Evolutionary conservation across 1,140 invertebrate species (phyloP), one percentile per base, ranked within the genome.

Genomic region (Trichoplusia ni): DNA sequence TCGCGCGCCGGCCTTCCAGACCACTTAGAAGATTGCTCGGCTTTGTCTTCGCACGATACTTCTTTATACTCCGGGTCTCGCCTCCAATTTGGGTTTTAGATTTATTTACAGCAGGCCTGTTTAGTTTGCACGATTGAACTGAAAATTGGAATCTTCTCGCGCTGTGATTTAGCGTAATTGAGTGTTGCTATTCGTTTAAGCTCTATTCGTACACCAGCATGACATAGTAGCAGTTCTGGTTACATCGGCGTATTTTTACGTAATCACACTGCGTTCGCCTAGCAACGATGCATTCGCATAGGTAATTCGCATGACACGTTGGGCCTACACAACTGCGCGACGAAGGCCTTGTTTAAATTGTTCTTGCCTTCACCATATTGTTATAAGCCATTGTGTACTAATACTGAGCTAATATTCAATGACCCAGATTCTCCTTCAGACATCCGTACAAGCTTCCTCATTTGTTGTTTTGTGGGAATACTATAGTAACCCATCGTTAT

Each of bases 11-110:
- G 68, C 76, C 77, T 81, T 73, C 77, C 73, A 75, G 63, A 81
- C 84, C 83, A 86, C 83, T 88, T 88, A 86, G 79, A 82, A 82
- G 77, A 86, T 88, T 88, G 82, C 76, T 71, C 65, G 72, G 72
- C 73, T 81, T 84, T 87, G 73, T 85, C 76, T 80, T 79, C 59
- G 49, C 65, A 60, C 61, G 64, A 81, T 71, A 81, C 66, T 81
- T 75, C 73, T 79, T 76, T 79, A 63, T 76, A 67, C 62, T 67
- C 51, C 44, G 54, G 29, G 46, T 65, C 64, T 64, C 69, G 71
- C 66, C 71, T 74, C 61, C 67, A 79, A 76, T 73, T 73, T 75
- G 47, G 53, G 42, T 71, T 74, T 75, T 56, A 67, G 61, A 46
- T 71, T 71, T 75, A 70, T 73, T 69, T 71, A 69, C 64, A 64